Percentiles rank a stretch among this genome's conserved stretches.
Conservation (phyloP, 2,888 invertebrate genomes). For the Ormyrus labotus region DNA sequence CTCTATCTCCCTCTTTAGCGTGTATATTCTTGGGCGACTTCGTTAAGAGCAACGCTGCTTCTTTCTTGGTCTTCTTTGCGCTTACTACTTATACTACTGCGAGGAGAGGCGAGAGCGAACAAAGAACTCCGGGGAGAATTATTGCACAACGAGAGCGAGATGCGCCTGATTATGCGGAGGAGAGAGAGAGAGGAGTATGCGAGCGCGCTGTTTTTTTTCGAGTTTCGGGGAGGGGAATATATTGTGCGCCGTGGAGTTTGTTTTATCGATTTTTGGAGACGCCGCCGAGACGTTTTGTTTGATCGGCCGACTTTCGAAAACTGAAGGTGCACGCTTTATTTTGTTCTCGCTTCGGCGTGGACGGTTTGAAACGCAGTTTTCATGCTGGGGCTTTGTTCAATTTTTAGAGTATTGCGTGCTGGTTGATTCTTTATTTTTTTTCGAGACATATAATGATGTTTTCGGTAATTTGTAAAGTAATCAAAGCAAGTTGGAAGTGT, state of each 20-base stretch:
- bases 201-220: not conserved
- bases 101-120: slow-evolving; percentile 5
- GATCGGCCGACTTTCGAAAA: too few relatives aligned
- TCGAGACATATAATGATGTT: too few relatives aligned
- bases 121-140: slow-evolving; percentile 7
- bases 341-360: not conserved
- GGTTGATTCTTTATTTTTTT: too few relatives aligned
- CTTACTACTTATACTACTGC: not conserved
- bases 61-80: slow-evolving; percentile 8
- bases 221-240: too few relatives aligned
- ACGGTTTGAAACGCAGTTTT: too few relatives aligned
- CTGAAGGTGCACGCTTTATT: too few relatives aligned
- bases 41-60: slow-evolving; percentile 3
- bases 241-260: not conserved
- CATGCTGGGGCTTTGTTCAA: too few relatives aligned
- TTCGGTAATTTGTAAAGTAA: too few relatives aligned
- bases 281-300: not conserved
- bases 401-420: too few relatives aligned
- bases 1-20: not conserved
- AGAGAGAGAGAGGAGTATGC: not conserved
- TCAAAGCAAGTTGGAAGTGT: too few relatives aligned
- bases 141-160: slow-evolving; percentile 44
- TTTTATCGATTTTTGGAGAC: slow-evolving; percentile 6
- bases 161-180: not conserved
- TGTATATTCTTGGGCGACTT: slow-evolving; percentile 46